Percentiles rank a stretch among this genome's conserved stretches.
phyloP scores from a whole-genome alignment of 2,113 vertebrate species.

The Dryoscopus gambensis region DNA sequence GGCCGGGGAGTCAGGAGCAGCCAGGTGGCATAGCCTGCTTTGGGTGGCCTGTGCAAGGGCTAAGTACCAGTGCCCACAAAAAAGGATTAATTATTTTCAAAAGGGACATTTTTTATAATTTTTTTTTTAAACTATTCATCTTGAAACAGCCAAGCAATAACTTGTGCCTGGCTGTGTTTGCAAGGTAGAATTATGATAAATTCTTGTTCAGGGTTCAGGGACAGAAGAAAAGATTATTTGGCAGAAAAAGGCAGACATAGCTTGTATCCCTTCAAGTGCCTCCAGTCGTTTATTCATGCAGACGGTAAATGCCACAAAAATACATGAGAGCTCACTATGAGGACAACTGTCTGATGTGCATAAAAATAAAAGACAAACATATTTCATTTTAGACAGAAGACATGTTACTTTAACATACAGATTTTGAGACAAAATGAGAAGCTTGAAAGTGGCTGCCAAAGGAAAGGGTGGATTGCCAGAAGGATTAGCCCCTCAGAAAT shows the following conservation, averaged over 20 bases:
- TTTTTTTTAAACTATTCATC: not conserved
- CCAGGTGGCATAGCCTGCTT: not conserved
- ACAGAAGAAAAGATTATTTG: constrained; percentile 11
- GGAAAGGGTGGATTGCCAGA: not conserved
- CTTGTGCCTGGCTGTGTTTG: not conserved
- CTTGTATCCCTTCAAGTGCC: not conserved
- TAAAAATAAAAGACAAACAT: not conserved
- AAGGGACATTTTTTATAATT: not conserved
- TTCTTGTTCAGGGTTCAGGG: not conserved
- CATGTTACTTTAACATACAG: not conserved
- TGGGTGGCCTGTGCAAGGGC: not conserved
- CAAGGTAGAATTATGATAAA: not conserved
- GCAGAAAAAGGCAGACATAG: not conserved
- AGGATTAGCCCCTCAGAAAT: not conserved
- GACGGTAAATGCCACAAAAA: constrained; percentile 19
- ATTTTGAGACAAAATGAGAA: not conserved
- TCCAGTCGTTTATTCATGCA: constrained; percentile 27
- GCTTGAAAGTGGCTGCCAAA: not conserved
- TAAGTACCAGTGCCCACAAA: not conserved
- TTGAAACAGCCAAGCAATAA: not conserved
- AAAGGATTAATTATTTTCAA: not conserved
- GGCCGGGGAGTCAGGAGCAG: not conserved
- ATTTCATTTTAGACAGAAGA: not conserved
- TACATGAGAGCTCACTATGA: not conserved
- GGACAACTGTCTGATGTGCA: not conserved